These are phyloP conservation scores for Luffia ferchaultella DNA, from an alignment of 2,888 invertebrate species.

Conservation along the genomic window DNA sequence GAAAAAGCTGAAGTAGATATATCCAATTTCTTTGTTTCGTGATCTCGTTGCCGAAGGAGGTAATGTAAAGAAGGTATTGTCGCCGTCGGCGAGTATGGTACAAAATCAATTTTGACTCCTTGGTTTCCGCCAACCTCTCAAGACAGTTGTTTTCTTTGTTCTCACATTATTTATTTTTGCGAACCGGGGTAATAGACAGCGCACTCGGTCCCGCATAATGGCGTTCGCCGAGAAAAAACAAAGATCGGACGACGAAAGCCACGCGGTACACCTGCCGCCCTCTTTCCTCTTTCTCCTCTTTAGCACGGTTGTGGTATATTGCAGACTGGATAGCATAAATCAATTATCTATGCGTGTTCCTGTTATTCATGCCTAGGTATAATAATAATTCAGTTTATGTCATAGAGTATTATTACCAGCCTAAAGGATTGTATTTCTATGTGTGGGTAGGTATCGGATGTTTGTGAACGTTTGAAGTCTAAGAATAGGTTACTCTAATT, in stretches of 20 bases:
- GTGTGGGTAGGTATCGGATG: too few relatives aligned
- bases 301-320: slow-evolving; percentile 9
- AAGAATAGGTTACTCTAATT: too few relatives aligned
- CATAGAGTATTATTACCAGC: too few relatives aligned
- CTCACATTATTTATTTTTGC: slow-evolving; percentile 14
- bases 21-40: background rate
- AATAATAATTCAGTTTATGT: too few relatives aligned
- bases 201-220: slow-evolving; percentile 13
- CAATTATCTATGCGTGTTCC: slow-evolving; percentile 3
- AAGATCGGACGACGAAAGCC: slow-evolving; percentile 11
- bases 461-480: too few relatives aligned
- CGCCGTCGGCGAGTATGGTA: background rate
- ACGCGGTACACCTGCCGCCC: slow-evolving; percentile 18
- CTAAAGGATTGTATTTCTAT: too few relatives aligned
- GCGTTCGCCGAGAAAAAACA: slow-evolving; percentile 14
- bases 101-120: slow-evolving; percentile 10
- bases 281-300: background rate
- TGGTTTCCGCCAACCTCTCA: slow-evolving; percentile 2
- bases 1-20: background rate
- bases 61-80: background rate
- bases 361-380: slow-evolving; percentile 3
- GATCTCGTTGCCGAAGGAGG: background rate
- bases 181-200: slow-evolving; percentile 15
- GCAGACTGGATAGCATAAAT: background rate
- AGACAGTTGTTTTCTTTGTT: slow-evolving; percentile 5